phyloP scores from a whole-genome alignment of 2,888 invertebrate genomes.

The Tipula vernalis region DNA sequence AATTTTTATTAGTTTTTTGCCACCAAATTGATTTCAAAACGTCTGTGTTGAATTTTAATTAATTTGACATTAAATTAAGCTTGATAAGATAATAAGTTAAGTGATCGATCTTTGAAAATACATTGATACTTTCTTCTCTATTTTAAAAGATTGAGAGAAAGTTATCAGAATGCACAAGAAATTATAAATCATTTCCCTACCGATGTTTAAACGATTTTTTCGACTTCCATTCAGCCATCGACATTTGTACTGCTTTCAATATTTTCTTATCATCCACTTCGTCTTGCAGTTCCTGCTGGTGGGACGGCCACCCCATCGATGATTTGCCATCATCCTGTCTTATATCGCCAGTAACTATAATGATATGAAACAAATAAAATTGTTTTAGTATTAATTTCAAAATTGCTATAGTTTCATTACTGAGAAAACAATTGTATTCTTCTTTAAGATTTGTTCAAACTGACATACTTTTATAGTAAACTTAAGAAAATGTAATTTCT shows the following conservation, averaged over 20 bases:
- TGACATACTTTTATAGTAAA: background rate
- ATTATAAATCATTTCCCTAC: slow-evolving; percentile 23
- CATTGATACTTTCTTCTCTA: background rate
- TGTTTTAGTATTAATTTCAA: no score
- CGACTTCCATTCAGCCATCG: slow-evolving; percentile 58
- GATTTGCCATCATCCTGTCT: background rate
- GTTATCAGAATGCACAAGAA: background rate
- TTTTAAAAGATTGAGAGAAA: background rate
- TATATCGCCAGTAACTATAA: slow-evolving; percentile 16
- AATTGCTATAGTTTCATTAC: background rate
- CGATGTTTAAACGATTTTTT: slow-evolving; percentile 38
- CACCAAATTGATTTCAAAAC: background rate
- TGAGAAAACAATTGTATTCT: no score
- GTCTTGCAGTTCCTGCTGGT: slow-evolving; percentile 55
- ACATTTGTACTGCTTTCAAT: slow-evolving; percentile 56
- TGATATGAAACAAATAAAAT: background rate
- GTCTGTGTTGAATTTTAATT: background rate
- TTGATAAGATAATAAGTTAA: background rate
- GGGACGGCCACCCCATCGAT: slow-evolving; percentile 33
- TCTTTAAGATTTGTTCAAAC: background rate
- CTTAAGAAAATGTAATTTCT: background rate
- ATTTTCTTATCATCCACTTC: slow-evolving; percentile 59
- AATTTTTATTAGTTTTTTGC: background rate
- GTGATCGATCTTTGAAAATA: no score
- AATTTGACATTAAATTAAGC: background rate